Evolutionary conservation across 2,888 invertebrate genomes (phyloP), one percentile per base, ranked within the genome.

Genomic region (Sturmia bella): DNA sequence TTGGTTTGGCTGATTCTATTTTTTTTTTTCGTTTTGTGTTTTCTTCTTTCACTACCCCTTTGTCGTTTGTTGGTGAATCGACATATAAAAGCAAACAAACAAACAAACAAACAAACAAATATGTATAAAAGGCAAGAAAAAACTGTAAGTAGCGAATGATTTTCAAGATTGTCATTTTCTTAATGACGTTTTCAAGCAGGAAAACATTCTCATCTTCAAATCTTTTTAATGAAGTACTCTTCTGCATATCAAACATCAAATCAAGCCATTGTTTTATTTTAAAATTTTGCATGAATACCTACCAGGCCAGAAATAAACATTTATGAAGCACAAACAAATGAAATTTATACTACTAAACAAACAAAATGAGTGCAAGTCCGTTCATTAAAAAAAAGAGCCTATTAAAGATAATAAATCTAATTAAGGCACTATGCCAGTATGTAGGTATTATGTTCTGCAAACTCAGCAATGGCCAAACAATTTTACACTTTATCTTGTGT

Each of bases 181-280:
- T 82, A 82, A 82, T 82, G 78, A 82, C 82, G 78, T 78, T 82
- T 82, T 78, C 82, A 79, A 75, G 82, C 82, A 82, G 82, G 82
- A 82, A 79, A 78, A 82, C 82, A 82, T 82, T 78, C 78, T 78
- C 74, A 74, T 82, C 82, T 82, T 82, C 82, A 82, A 82, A 76
- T 76, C 78, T 82, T 78, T 78, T 82, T 82, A 82, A 82, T 82
- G 82, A 82, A 82, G 82, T 79, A 82, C 82, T 82, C 82, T 82
- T 82, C 74, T 82, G 78, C 78, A 82, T 79, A 82, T 82, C 82
- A 79, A 77, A 81, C 78, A 79, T 78, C 78, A 78, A 78, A 82
- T 82, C 82, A 82, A 82, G 54, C 78, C 78, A 78, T 82, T 78
- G 78, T 79, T 82, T 78, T 37, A 64, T 73, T 59, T 73, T 73